Evolutionary conservation across 2,113 vertebrate genomes (phyloP).

Genomic region (Coturnix japonica): DNA sequence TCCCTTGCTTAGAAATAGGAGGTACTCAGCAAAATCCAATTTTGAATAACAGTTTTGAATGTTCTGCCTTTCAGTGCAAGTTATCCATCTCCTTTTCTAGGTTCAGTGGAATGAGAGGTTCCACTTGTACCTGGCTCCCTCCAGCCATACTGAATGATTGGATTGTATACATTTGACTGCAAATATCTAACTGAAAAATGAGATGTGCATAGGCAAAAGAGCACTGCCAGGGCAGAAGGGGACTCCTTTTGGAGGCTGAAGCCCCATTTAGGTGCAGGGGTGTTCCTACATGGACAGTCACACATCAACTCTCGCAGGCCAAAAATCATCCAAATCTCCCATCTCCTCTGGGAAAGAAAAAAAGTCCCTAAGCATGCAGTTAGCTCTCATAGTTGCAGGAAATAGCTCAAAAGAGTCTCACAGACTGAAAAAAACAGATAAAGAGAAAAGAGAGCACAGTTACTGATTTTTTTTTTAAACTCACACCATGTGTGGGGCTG

Average conservation of each 20-base stretch:
- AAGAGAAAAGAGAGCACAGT: neutral
- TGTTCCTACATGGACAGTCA: neutral
- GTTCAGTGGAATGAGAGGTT: neutral
- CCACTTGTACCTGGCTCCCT: neutral
- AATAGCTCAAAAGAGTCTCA: constrained; percentile 1
- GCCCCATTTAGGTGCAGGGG: neutral
- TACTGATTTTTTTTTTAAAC: neutral
- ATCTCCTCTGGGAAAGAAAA: neutral
- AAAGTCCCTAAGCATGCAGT: neutral
- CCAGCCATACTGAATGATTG: neutral
- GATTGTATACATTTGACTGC: neutral
- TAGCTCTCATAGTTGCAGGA: neutral
- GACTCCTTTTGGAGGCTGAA: neutral
- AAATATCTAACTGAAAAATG: neutral
- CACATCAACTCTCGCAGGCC: neutral
- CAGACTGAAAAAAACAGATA: constrained; percentile 25
- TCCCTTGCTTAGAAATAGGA: neutral
- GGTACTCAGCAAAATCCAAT: neutral
- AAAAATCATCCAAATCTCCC: neutral
- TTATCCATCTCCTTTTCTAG: neutral
- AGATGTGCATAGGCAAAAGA: neutral
- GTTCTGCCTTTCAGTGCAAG: neutral
- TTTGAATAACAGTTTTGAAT: neutral
- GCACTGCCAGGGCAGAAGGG: neutral
- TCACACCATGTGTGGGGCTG: neutral